Evolutionary conservation across 2,888 invertebrate species (phyloP).

Genomic region (Eumerus sabulonum): DNA sequence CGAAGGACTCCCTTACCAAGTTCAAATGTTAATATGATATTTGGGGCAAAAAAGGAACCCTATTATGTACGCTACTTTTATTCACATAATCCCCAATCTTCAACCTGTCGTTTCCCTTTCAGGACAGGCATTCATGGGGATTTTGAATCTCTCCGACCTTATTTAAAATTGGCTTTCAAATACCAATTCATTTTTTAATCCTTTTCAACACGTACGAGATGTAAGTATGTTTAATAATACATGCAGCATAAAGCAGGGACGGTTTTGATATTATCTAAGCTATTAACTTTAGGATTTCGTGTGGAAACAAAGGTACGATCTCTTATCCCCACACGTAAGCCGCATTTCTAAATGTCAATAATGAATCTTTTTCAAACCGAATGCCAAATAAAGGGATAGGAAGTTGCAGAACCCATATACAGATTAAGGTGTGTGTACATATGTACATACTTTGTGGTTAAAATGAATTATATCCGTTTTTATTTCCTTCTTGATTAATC

Average conservation of each 20-base stretch:
- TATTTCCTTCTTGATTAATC: too few species aligned
- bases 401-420: too few species aligned
- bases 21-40: conserved; percentile 49
- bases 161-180: conserved; percentile 5
- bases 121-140: too few species aligned
- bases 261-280: conserved; percentile 9
- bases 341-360: conserved; percentile 21
- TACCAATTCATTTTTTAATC: conserved; percentile 34
- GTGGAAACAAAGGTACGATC: conserved; percentile 13
- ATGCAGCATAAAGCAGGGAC: too few species aligned
- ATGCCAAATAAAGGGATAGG: too few species aligned
- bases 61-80: conserved; percentile 28
- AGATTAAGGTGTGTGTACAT: too few species aligned
- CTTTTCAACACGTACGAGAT: conserved; percentile 20
- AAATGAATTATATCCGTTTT: too few species aligned
- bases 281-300: conserved; percentile 4
- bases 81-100: background rate
- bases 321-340: conserved; percentile 9
- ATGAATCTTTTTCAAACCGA: too few species aligned
- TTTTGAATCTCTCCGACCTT: too few species aligned
- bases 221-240: background rate
- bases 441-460: too few species aligned
- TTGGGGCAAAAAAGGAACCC: conserved; percentile 7
- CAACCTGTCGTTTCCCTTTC: too few species aligned
- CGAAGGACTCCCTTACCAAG: conserved; percentile 32